phyloP scores from a whole-genome alignment of 2,113 vertebrate genomes.

The Colossoma macropomum region DNA sequence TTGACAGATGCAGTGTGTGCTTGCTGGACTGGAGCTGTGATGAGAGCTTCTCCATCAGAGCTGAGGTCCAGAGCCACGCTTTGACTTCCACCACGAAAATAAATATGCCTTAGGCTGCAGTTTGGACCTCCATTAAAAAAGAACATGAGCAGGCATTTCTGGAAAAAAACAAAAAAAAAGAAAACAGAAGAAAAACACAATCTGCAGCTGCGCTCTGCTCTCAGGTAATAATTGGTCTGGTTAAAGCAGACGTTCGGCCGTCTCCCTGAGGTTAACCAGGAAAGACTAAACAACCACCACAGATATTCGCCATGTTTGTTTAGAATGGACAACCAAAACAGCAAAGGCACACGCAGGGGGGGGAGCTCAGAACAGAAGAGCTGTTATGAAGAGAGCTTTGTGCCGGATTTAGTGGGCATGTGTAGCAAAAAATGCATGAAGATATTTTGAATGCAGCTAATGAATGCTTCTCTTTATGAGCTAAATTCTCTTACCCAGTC shows the following conservation, averaged over 20 bases:
- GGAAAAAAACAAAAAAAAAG: not conserved
- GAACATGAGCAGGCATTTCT: not conserved
- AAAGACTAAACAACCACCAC: slow-evolving; percentile 49
- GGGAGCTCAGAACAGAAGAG: not conserved
- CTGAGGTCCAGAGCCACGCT: slow-evolving; percentile 12
- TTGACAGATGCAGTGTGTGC: not conserved
- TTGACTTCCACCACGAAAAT: slow-evolving; percentile 14
- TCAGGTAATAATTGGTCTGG: slow-evolving; percentile 49
- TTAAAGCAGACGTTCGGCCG: slow-evolving; percentile 49
- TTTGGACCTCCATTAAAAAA: slow-evolving; percentile 18
- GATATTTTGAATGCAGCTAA: not conserved
- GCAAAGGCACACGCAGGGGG: not conserved
- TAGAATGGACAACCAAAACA: slow-evolving; percentile 6
- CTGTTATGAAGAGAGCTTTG: not conserved
- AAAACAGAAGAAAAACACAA: slow-evolving; percentile 32
- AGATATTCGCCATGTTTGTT: slow-evolving; percentile 44
- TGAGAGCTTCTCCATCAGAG: not conserved
- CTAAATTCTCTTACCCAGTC: not conserved
- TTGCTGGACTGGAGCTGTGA: not conserved
- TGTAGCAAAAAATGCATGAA: not conserved
- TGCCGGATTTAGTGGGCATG: not conserved
- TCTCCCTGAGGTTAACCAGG: slow-evolving; percentile 69
- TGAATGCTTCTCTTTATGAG: not conserved
- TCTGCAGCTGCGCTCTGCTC: not conserved
- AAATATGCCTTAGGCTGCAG: not conserved